Conservation (phyloP, 1,140 invertebrate genomes). For the Pentalonia nigronervosa region DNA sequence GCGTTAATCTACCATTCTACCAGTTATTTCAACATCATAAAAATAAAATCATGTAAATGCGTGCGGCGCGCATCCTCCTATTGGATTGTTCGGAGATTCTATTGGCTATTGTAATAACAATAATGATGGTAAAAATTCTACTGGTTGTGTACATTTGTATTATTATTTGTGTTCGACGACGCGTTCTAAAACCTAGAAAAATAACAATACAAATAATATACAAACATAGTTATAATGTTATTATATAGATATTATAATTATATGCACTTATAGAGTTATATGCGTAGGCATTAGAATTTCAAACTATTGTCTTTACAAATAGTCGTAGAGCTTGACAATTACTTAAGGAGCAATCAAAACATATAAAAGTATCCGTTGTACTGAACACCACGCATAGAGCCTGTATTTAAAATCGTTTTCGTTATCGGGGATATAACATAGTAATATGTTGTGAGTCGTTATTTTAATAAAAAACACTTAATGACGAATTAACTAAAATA, state of each 20-base stretch:
- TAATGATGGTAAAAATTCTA: neutral
- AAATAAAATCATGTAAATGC: conserved; percentile 14
- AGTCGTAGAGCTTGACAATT: neutral
- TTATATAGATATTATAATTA: neutral
- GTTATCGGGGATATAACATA: neutral
- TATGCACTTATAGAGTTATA: neutral
- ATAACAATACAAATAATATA: neutral
- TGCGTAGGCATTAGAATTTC: neutral
- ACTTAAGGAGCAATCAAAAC: neutral
- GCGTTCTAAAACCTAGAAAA: conserved; percentile 5
- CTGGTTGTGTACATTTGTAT: neutral
- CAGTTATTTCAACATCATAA: neutral
- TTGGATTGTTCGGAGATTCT: conserved; percentile 8
- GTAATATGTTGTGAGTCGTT: neutral
- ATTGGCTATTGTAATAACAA: conserved; percentile 7
- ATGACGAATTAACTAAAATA: neutral
- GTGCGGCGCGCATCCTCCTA: neutral
- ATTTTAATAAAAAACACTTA: neutral
- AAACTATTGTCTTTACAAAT: neutral
- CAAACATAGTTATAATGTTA: neutral
- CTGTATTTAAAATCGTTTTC: neutral
- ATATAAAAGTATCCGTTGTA: neutral
- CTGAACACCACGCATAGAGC: neutral
- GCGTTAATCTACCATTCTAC: neutral
- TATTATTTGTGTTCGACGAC: neutral